A percentile compares a stretch with the other conserved stretches of the same genome.
phyloP scores from a whole-genome alignment of 2,888 invertebrate genomes.

The Sphinx pinastri region DNA sequence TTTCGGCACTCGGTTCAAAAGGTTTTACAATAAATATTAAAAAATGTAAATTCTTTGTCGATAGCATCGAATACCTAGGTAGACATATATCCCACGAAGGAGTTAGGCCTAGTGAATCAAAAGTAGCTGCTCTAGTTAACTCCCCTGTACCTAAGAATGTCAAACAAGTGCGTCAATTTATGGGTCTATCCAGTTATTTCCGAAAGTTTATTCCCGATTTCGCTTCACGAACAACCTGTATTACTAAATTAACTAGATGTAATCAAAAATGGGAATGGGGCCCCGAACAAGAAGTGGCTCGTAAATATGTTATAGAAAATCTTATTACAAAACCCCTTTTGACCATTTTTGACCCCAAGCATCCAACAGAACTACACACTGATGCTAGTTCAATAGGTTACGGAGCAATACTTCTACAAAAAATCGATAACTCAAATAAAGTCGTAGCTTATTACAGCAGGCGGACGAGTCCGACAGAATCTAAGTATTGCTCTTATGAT shows the following conservation, averaged over 20 bases:
- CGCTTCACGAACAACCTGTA: conserved; percentile 32
- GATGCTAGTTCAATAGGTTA: background rate
- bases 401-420: background rate
- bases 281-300: conserved; percentile 32
- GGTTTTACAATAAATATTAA: conserved; percentile 39
- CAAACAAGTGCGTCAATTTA: conserved; percentile 40
- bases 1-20: conserved; percentile 28
- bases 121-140: conserved; percentile 35
- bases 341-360: conserved; percentile 20
- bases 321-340: conserved; percentile 34
- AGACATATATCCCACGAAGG: conserved; percentile 33
- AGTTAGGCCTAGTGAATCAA: conserved; percentile 38
- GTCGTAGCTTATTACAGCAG: background rate
- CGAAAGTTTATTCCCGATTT: conserved; percentile 36
- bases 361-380: background rate
- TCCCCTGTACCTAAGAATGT: conserved; percentile 34
- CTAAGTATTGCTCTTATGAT: background rate
- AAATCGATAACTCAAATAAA: background rate
- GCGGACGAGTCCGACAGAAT: background rate
- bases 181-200: conserved; percentile 40
- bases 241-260: conserved; percentile 25
- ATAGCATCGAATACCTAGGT: conserved; percentile 36
- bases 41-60: conserved; percentile 39
- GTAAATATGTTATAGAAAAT: conserved; percentile 34
- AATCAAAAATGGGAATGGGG: conserved; percentile 31